Base-by-base conservation (phyloP, 64 coral and sea anemone species). In the Montipora sp. region DNA sequence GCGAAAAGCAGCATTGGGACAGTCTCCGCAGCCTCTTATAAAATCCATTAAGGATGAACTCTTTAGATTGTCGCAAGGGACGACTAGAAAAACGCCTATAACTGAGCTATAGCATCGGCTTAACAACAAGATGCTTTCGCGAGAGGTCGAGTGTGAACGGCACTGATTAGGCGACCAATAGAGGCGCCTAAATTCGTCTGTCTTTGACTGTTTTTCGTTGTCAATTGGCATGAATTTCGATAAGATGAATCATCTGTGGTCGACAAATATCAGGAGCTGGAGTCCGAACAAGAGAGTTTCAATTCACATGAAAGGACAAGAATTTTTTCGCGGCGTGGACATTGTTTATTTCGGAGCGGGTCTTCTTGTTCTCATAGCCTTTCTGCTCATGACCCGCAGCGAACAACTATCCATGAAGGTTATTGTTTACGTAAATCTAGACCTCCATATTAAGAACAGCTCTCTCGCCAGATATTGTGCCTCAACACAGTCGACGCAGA, bases 21-120 rank as follows among this genome's bases (percentile, higher is more conserved):
- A 91, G 43, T 91, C 95, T 24, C 92, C 95, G 5, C 95, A 97
- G 72, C 95, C 95, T 1, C 83, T 97, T 2, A 97, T 97, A 51
- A 81, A 89, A 61, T 97, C 95, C 7, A 97, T 97, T 21, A 97
- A 97, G 71, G 95, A 92, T 43, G 95, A 97, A 85, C 84, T 97
- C 0, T 69, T 97, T 69, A 83, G 95, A 82, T 80, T 97, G 53
- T 93, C 92, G 3, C 87, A 93, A 70, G 95, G 95, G 51, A 89
- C 78, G 43, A 48, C 76, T 15, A 94, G 83, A 83, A 88, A 93
- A 83, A 97, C 95, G 19, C 92, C 92, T 9, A 97, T 97, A 46
- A 97, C 95, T 9, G 95, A 97, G 47, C 27, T 97, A 84, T 97
- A 94, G 89, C 77, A 49, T n/a, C n/a, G 45, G 8, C 20, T 18